phyloP scores from a whole-genome alignment of 2,888 invertebrate genomes.

The Synanthedon vespiformis region DNA sequence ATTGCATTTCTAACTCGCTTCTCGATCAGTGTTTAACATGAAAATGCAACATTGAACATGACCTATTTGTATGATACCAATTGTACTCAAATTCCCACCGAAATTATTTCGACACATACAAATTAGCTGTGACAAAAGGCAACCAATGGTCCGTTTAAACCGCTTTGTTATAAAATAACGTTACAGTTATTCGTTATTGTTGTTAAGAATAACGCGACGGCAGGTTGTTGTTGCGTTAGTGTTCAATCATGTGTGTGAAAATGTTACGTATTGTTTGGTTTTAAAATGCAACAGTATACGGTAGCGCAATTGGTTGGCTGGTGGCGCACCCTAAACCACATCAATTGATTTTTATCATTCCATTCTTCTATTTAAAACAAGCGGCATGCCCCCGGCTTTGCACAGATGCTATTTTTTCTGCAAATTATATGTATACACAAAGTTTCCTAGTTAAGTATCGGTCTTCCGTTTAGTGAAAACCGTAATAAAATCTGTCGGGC shows the following conservation, averaged over 20 bases:
- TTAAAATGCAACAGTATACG: background rate
- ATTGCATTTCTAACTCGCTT: conserved; percentile 1
- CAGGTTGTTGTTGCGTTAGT: conserved; percentile 36
- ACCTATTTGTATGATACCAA: background rate
- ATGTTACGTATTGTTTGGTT: conserved; percentile 3
- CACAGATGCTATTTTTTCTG: too few species aligned
- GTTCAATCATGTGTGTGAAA: conserved; percentile 23
- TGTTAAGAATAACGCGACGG: conserved; percentile 33
- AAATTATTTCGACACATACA: background rate
- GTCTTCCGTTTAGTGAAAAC: too few species aligned
- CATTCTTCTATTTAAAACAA: too few species aligned
- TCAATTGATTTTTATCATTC: too few species aligned
- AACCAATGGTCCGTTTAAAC: conserved; percentile 55
- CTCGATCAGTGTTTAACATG: conserved; percentile 1
- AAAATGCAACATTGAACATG: background rate
- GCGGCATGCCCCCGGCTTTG: too few species aligned
- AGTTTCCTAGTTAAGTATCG: too few species aligned
- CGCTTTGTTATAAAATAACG: conserved; percentile 38
- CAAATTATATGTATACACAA: too few species aligned
- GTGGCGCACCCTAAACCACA: background rate
- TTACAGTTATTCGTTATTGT: conserved; percentile 14
- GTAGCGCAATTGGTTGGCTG: background rate
- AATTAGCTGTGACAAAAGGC: conserved; percentile 27
- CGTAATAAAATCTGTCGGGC: too few species aligned
- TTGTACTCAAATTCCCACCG: background rate